Base-by-base conservation (phyloP, 2,113 vertebrate species). In the Hipposideros armiger region DNA sequence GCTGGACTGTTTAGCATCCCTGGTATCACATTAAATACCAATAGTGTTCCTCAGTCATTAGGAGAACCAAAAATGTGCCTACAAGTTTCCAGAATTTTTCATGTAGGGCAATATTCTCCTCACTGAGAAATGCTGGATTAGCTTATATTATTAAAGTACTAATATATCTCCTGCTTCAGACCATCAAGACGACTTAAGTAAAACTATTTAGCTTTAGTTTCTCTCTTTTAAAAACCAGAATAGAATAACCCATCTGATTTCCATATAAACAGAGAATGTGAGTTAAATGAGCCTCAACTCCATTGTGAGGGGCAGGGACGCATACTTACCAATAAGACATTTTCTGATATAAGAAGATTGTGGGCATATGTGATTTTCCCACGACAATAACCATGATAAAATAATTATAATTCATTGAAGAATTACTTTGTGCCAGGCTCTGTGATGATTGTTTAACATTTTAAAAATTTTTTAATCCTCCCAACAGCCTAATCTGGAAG, bases 121-220 rank as follows among this genome's bases (percentile, higher is more conserved):
- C 24, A 20, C 20, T 42, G 66, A 56, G 64, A 74, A 89, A 82
- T 22, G 32, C 2, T 73, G 17, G 14, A 58, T 69, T 89, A 7
- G 2, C 9, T 30, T 50, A 47, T 47, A 11, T 85, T n/a, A 60
- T 76, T 67, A 36, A 88, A 74, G 0, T 81, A 42, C 14, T 85
- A 70, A 9, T n/a, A 5, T 87, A n/a, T 40, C 9, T 13, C 26
- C n/a, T 66, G 32, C 13, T 36, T 80, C 76, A 40, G 28, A 10
- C 45, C 60, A 42, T 58, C 11, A 17, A n/a, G 73, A 52, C 32
- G 56, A 56, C 7, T 32, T 24, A 52, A 91, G 16, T 80, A 30
- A 80, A 92, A 96, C 87, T 16, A 77, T 58, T 70, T 70, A 26
- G 72, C 17, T 93, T 97, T 67, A 91, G 42, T 64, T 93, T 5